Conservation (phyloP, 2,113 vertebrate species). For the Pomatorhinus ruficollis region DNA sequence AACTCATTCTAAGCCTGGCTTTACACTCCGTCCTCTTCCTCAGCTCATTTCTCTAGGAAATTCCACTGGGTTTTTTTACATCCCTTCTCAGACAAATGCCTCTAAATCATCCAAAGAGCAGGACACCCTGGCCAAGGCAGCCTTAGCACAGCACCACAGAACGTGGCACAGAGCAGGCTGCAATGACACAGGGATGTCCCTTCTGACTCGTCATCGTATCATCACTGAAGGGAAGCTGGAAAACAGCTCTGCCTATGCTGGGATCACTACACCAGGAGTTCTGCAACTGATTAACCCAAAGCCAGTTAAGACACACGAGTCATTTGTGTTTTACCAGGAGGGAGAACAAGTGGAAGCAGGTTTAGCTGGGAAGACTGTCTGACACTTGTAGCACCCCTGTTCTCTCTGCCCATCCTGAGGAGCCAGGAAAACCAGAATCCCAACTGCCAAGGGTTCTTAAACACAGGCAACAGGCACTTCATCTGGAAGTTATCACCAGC, state of each 20-base stretch:
- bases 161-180: slow-evolving; percentile 65
- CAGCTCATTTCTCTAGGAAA: neutral
- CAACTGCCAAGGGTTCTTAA: neutral
- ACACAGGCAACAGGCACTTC: fast-evolving
- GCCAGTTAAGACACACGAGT: neutral
- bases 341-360: neutral
- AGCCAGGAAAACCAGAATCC: neutral
- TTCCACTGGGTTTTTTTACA: neutral
- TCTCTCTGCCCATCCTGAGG: neutral
- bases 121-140: slow-evolving; percentile 55
- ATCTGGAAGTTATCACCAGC: neutral
- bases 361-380: neutral
- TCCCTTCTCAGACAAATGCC: slow-evolving; percentile 93
- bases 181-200: slow-evolving; percentile 37
- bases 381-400: fast-evolving
- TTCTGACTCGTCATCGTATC: slow-evolving; percentile 90
- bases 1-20: neutral
- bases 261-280: neutral
- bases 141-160: slow-evolving; percentile 73
- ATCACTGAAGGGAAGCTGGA: slow-evolving; percentile 79
- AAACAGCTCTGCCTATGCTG: neutral
- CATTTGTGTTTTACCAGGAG: neutral
- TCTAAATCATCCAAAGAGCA: slow-evolving; percentile 77
- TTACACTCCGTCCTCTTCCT: neutral
- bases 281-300: neutral